A percentile compares a stretch with the other conserved stretches of the same genome.
phyloP scores from a whole-genome alignment of 2,888 invertebrate genomes.

The Phyto melanocephala region DNA sequence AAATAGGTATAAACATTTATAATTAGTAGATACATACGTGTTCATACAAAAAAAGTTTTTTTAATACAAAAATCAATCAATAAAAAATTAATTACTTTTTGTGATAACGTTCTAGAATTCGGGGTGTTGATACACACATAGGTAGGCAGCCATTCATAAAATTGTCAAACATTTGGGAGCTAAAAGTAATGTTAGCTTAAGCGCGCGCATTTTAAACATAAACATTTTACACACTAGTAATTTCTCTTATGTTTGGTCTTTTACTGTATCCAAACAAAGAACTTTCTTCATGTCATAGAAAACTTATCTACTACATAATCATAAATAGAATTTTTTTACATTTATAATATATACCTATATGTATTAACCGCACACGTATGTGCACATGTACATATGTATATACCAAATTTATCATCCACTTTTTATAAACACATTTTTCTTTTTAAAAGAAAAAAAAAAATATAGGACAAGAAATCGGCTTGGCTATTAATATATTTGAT shows the following conservation, averaged over 20 bases:
- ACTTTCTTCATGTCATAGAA: not conserved
- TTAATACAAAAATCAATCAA: slow-evolving; percentile 54
- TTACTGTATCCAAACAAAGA: slow-evolving; percentile 17
- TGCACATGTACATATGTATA: too few species aligned
- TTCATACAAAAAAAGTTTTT: not conserved
- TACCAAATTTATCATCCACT: not conserved
- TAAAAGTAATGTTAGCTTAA: slow-evolving; percentile 40
- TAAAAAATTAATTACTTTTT: slow-evolving; percentile 52
- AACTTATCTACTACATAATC: not conserved
- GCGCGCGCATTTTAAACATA: slow-evolving; percentile 60
- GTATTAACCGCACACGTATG: too few species aligned
- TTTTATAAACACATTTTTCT: not conserved
- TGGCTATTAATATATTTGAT: too few species aligned
- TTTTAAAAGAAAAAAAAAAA: too few species aligned
- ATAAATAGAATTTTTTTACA: not conserved
- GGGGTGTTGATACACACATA: slow-evolving; percentile 37
- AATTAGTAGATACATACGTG: too few species aligned
- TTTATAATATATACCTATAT: not conserved
- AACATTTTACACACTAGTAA: slow-evolving; percentile 11
- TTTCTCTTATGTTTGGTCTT: slow-evolving; percentile 27
- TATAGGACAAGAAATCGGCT: too few species aligned
- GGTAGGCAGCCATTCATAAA: slow-evolving; percentile 19
- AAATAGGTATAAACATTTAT: not conserved
- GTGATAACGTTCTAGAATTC: slow-evolving; percentile 55
- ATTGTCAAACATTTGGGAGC: slow-evolving; percentile 41